Evolutionary conservation across 2,888 invertebrate genomes (phyloP).

Genomic region (Mesorhabditis belari): DNA sequence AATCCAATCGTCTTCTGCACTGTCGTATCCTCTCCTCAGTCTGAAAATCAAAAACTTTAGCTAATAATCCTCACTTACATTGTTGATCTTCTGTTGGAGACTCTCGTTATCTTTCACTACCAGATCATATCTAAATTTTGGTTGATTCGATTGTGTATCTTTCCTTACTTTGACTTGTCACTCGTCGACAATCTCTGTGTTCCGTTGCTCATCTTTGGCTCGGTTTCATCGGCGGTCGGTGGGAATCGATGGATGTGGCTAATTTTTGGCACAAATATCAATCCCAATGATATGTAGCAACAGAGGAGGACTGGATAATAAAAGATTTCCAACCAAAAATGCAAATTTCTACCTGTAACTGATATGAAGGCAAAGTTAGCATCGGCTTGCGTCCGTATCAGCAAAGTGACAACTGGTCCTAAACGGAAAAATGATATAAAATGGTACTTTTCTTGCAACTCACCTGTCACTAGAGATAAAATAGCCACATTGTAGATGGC

Average conservation of each 20-base stretch:
- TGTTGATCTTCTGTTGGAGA: not conserved
- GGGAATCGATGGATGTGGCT: constrained; percentile 63
- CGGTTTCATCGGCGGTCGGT: constrained; percentile 20
- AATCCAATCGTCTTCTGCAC: constrained; percentile 24
- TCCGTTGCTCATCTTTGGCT: not conserved
- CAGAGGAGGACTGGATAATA: constrained; percentile 76
- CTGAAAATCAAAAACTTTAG: constrained; percentile 12
- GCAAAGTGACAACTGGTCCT: constrained; percentile 76
- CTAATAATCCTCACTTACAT: not conserved
- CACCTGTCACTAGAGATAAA: constrained; percentile 89
- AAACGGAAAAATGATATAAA: not conserved
- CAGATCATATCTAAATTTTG: not conserved
- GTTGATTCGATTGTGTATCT: not conserved
- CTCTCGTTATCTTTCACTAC: not conserved
- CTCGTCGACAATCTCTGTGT: constrained; percentile 59
- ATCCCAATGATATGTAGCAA: constrained; percentile 93
- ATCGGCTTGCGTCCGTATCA: constrained; percentile 93
- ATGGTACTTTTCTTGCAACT: not conserved
- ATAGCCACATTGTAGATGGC: constrained; percentile 99
- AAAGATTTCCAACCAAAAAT: not conserved
- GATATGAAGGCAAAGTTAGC: constrained; percentile 94
- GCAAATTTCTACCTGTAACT: constrained; percentile 59
- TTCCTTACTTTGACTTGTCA: constrained; percentile 58
- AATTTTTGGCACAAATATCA: constrained; percentile 96
- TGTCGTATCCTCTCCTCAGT: constrained; percentile 32